Evolutionary conservation across 1,140 invertebrate genomes (phyloP).

Genomic region (Sminthurinus signatus): DNA sequence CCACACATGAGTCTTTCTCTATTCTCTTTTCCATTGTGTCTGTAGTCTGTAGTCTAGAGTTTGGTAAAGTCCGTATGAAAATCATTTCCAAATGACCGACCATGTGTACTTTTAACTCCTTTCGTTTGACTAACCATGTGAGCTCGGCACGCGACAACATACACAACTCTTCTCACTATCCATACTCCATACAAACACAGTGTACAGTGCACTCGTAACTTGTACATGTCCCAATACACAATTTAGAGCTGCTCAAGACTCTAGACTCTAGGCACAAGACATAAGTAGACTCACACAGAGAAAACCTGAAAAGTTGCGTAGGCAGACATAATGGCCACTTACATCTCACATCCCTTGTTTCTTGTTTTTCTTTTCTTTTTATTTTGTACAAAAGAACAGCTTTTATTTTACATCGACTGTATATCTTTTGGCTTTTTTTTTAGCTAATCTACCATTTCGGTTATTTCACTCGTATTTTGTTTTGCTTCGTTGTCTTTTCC

Average conservation of each 20-base stretch:
- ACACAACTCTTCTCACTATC: too few species aligned
- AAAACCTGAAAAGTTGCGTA: neutral
- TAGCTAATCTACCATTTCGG: constrained; percentile 3
- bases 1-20: too few species aligned
- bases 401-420: constrained; percentile 4
- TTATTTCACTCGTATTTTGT: neutral
- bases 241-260: neutral
- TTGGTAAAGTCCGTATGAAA: too few species aligned
- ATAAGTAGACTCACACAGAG: neutral
- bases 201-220: too few species aligned
- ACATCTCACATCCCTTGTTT: neutral
- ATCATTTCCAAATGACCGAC: constrained; percentile 13
- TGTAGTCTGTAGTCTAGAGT: too few species aligned
- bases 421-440: too few species aligned
- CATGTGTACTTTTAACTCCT: constrained; percentile 18
- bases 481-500: too few species aligned
- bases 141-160: constrained; percentile 7
- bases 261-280: too few species aligned
- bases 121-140: constrained; percentile 19
- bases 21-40: too few species aligned
- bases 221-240: neutral
- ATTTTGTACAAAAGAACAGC: neutral
- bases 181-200: too few species aligned
- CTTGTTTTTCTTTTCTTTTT: too few species aligned
- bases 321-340: neutral